phyloP scores from a whole-genome alignment of 2,797 vertebrate species.

The Nothura maculosa region DNA sequence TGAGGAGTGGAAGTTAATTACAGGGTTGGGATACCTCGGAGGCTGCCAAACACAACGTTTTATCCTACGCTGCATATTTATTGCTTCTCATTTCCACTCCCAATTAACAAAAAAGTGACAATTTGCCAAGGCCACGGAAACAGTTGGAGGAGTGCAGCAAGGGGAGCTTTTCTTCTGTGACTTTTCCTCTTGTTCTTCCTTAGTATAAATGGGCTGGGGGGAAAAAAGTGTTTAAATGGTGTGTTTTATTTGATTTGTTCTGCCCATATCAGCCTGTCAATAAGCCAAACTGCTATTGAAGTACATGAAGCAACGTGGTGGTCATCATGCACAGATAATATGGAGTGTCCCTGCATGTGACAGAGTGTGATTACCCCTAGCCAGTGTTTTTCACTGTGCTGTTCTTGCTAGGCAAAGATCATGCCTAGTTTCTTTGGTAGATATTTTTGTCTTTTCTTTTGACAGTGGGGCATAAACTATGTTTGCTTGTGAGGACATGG shows the following conservation, averaged over 20 bases:
- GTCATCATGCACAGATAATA: background rate
- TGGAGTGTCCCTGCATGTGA: background rate
- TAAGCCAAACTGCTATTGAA: background rate
- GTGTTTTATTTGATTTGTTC: background rate
- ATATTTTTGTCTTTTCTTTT: slow-evolving; percentile 1
- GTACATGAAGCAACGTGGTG: slow-evolving; percentile 15
- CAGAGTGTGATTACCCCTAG: background rate
- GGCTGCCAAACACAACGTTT: slow-evolving; percentile 8
- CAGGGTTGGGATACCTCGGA: background rate
- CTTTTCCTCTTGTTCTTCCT: background rate
- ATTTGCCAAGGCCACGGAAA: slow-evolving; percentile 44
- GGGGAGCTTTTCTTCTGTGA: background rate
- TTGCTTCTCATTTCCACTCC: slow-evolving; percentile 44
- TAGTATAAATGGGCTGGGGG: background rate
- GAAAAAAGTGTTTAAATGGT: slow-evolving; percentile 1
- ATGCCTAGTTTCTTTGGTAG: background rate
- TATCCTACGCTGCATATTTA: slow-evolving; percentile 31
- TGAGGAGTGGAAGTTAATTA: slow-evolving; percentile 25
- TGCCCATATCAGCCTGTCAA: background rate
- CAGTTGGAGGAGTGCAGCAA: slow-evolving; percentile 1
- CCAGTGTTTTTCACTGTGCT: background rate
- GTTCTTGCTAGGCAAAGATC: background rate
- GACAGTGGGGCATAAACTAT: background rate
- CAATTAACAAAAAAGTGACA: background rate
- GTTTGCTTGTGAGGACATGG: background rate